Conservation (phyloP, 2,888 invertebrate species). For the Mythimna ferrago region DNA sequence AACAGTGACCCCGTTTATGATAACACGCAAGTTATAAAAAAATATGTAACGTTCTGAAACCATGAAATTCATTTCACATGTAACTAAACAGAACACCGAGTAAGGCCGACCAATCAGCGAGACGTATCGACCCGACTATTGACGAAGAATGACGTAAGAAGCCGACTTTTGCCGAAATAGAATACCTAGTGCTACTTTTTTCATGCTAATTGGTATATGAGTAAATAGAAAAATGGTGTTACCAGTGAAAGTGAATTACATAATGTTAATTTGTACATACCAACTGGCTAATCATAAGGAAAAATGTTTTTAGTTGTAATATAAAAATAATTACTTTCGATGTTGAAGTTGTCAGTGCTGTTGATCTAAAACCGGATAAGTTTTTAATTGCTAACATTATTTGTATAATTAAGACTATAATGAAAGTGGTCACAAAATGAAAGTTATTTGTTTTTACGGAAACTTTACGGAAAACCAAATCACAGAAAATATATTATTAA, state of each 20-base stretch:
- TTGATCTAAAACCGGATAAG: conserved; percentile 43
- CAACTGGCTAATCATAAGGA: conserved; percentile 70
- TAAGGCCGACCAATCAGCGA: conserved; percentile 30
- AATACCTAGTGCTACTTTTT: conserved; percentile 74
- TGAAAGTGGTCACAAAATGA: conserved; percentile 23
- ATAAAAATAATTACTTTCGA: conserved; percentile 48
- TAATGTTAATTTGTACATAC: conserved; percentile 73
- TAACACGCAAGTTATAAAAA: conserved; percentile 54
- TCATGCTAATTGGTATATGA: conserved; percentile 84
- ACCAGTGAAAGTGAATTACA: conserved; percentile 82
- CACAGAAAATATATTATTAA: too few species aligned
- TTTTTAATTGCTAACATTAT: conserved; percentile 26
- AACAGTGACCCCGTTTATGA: conserved; percentile 52
- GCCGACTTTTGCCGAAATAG: conserved; percentile 65
- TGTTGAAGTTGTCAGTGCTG: conserved; percentile 35
- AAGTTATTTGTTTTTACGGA: not conserved
- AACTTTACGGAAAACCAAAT: not conserved
- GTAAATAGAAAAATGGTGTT: conserved; percentile 74
- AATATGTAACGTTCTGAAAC: conserved; percentile 54
- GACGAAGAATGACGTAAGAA: conserved; percentile 54
- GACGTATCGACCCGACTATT: conserved; percentile 27
- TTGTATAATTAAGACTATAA: conserved; percentile 27
- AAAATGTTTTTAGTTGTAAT: conserved; percentile 50
- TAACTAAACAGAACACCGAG: conserved; percentile 36
- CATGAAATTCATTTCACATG: conserved; percentile 58